Base-by-base conservation (phyloP, 1,140 invertebrate species). In the Samia ricini region DNA sequence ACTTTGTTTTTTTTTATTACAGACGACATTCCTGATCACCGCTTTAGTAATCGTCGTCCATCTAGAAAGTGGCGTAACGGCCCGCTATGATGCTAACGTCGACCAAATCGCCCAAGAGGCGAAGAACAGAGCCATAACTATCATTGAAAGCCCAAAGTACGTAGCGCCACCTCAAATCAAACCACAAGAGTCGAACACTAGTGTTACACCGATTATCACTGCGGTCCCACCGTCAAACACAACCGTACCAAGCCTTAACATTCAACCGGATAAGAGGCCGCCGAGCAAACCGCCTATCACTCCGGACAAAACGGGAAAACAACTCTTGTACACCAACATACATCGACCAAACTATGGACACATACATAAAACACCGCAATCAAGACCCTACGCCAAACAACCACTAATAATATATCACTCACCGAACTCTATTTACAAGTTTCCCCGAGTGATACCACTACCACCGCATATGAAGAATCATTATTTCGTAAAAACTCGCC, bases 1-100 rank as follows among this genome's bases (percentile, higher is more conserved):
- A 15, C 26, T 8, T 57, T 15, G 24, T 7, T 20, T 42, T 61
- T 72, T 73, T 76, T 61, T 57, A 68, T 86, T 87, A 36, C 85
- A 90, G 88, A 83, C 84, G 79, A 73, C 79, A 86, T 80, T 88
- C 79, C 79, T 89, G 80, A 86, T 88, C 77, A 76, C 80, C 76
- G 79, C 79, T 71, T 78, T 87, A 85, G 85, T 77, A 81, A 82
- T 88, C 77, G 83, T 80, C 79, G 74, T 85, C 77, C 77, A 81
- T 79, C 68, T 77, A 78, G 81, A 68, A 68, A 57, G 65, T 78
- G 76, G 76, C 66, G 81, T 73, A 52, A 76, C 73, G 75, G 80
- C 78, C 64, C 69, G 72, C 50, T 68, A 81, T 71, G 75, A 81
- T 63, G 68, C 23, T 63, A 66, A 66, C 64, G 56, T 71, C 58